A percentile compares a stretch with the other conserved stretches of the same genome.
Conservation (phyloP, 1,140 invertebrate species). For the Tetramorium parvispinum region DNA sequence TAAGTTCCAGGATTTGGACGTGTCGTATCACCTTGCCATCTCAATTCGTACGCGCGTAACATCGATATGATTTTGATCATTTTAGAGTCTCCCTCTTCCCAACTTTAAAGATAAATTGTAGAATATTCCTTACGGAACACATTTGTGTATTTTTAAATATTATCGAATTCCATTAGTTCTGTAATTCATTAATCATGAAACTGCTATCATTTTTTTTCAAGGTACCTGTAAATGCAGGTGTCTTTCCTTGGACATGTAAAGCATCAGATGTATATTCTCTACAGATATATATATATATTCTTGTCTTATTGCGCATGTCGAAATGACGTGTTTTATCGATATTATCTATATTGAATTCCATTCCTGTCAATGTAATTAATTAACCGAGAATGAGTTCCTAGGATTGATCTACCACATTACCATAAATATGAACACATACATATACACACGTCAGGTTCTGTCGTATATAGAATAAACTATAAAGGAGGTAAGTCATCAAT, state of each 20-base stretch:
- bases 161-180: not conserved
- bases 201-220: not conserved
- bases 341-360: not conserved
- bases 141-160: not conserved
- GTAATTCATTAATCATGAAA: not conserved
- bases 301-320: conserved; percentile 19
- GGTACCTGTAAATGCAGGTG: not conserved
- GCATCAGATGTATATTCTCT: not conserved
- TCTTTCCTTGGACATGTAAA: not conserved
- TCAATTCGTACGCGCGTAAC: not conserved
- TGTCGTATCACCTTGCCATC: not conserved
- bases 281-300: too few relatives aligned
- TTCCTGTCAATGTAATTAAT: conserved; percentile 3
- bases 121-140: not conserved
- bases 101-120: not conserved
- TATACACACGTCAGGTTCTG: not conserved
- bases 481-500: not conserved
- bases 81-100: not conserved
- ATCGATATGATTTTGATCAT: not conserved
- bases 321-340: not conserved
- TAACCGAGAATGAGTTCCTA: not conserved
- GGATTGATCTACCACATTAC: not conserved
- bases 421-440: not conserved
- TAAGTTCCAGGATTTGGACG: not conserved
- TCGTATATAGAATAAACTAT: not conserved